Evolutionary conservation across 2,888 invertebrate species (phyloP).

Genomic region (Congeria kusceri): DNA sequence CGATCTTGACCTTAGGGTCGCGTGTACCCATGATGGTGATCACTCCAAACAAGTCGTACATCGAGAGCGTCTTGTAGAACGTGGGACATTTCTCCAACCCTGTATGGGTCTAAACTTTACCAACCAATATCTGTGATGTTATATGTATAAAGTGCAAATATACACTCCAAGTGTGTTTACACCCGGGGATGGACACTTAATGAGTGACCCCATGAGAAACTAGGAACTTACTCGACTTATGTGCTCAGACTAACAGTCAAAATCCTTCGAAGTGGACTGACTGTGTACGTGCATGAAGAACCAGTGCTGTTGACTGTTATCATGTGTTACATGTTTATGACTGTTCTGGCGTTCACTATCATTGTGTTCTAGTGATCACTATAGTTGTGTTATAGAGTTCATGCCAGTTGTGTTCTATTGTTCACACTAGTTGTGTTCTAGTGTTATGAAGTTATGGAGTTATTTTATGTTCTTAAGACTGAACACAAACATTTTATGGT

Average conservation of each 20-base stretch:
- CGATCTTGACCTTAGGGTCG: slow-evolving; percentile 70
- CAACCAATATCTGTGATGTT: neutral
- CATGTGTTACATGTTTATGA: neutral
- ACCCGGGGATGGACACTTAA: neutral
- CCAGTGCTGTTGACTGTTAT: neutral
- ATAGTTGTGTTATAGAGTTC: neutral
- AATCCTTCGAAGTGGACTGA: too few species aligned
- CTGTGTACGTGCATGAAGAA: too few species aligned
- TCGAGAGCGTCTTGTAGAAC: slow-evolving; percentile 62
- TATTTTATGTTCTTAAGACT: too few species aligned
- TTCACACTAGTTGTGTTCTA: neutral
- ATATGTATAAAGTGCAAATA: neutral
- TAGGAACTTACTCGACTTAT: too few species aligned
- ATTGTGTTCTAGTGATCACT: neutral
- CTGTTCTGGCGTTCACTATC: neutral
- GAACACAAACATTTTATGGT: too few species aligned
- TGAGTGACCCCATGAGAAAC: neutral
- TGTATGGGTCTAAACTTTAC: neutral
- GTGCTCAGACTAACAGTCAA: too few species aligned
- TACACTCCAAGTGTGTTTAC: neutral
- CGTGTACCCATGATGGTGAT: slow-evolving; percentile 65
- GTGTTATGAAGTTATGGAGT: too few species aligned
- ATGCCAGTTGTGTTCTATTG: neutral
- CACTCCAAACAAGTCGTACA: slow-evolving; percentile 59
- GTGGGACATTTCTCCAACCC: neutral